Conservation (phyloP, 2,113 vertebrate species). For the Diglossa brunneiventris region DNA sequence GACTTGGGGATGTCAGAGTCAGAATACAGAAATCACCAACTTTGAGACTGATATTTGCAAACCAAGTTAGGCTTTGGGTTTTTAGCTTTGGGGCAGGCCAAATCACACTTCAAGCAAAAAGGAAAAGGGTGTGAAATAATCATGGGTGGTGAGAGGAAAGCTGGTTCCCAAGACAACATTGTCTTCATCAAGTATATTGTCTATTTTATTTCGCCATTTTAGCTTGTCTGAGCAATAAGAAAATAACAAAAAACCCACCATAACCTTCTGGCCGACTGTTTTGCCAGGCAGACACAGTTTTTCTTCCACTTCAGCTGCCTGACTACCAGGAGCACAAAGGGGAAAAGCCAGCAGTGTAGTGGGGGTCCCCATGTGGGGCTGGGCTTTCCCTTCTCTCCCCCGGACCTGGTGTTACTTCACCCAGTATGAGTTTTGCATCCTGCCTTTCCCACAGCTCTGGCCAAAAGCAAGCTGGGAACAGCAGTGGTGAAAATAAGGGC, state of each 20-base stretch:
- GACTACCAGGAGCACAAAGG: background rate
- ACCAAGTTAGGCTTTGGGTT: background rate
- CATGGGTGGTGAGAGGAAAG: background rate
- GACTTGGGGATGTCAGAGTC: background rate
- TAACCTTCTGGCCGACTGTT: background rate
- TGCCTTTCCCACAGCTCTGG: background rate
- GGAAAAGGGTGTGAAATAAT: background rate
- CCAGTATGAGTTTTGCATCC: background rate
- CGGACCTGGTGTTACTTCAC: background rate
- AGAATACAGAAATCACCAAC: rapidly evolving
- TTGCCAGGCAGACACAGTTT: background rate
- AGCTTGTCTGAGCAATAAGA: background rate
- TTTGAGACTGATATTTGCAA: background rate
- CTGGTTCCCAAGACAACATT: background rate
- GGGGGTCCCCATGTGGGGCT: background rate
- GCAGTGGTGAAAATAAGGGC: background rate
- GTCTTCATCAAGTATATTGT: background rate
- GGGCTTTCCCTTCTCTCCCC: background rate
- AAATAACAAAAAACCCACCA: background rate
- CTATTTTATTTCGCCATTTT: background rate
- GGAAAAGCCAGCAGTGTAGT: rapidly evolving
- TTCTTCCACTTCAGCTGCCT: background rate
- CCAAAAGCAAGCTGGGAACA: background rate
- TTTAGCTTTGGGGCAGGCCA: background rate
- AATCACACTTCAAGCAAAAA: background rate